Percentiles rank a stretch among this genome's conserved stretches.
Conservation (phyloP, 2,888 invertebrate genomes). For the Drosophila heteroneura region DNA sequence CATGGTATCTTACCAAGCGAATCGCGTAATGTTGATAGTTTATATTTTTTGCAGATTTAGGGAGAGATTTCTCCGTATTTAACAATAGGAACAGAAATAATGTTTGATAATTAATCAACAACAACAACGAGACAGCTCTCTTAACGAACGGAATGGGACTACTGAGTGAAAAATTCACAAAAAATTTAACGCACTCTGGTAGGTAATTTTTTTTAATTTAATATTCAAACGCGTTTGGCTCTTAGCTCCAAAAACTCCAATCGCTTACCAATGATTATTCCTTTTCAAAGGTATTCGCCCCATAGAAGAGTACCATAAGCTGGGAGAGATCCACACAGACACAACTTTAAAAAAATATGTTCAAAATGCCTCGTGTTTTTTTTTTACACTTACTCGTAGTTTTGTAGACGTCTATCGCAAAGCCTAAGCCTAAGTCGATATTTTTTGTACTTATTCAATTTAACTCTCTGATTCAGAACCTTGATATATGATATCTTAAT, state of each 20-base stretch:
- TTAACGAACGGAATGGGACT: constrained; percentile 61
- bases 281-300: constrained; percentile 8
- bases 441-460: not conserved
- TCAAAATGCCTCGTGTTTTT: constrained; percentile 2
- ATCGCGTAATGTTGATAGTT: constrained; percentile 58
- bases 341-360: constrained; percentile 6
- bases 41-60: constrained; percentile 55
- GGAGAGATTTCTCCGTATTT: constrained; percentile 67
- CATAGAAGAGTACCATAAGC: constrained; percentile 13
- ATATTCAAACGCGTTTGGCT: not conserved
- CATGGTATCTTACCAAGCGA: constrained; percentile 51
- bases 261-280: constrained; percentile 8
- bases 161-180: constrained; percentile 43
- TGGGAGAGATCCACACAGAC: constrained; percentile 1
- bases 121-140: constrained; percentile 66
- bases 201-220: not conserved
- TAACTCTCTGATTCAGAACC: not conserved
- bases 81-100: constrained; percentile 70
- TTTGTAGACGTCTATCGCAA: constrained; percentile 36
- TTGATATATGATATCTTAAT: not conserved
- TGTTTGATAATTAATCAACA: constrained; percentile 70
- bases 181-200: constrained; percentile 36
- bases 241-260: not conserved
- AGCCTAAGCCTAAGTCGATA: constrained; percentile 1
- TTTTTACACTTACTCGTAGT: not conserved